Evolutionary conservation across 2,113 vertebrate genomes (phyloP).

Genomic region (Cyphomyrus discorhynchus): DNA sequence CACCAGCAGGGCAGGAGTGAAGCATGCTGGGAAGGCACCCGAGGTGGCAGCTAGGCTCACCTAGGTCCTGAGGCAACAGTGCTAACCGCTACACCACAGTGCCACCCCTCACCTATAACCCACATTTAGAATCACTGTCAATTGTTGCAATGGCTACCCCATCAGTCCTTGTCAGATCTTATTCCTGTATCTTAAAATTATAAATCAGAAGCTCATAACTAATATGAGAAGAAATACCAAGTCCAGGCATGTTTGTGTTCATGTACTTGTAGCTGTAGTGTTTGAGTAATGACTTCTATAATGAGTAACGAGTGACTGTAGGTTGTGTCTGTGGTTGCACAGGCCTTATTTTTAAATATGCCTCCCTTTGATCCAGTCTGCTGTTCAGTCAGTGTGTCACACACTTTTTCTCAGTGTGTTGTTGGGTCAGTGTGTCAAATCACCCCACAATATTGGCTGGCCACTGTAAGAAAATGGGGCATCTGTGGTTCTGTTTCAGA

Average conservation of each 20-base stretch:
- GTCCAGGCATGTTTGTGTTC: background rate
- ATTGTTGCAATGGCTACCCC: background rate
- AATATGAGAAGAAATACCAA: background rate
- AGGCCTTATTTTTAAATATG: background rate
- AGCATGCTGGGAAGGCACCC: background rate
- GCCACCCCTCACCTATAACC: background rate
- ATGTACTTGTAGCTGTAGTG: background rate
- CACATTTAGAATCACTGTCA: background rate
- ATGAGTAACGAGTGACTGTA: background rate
- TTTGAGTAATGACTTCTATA: background rate
- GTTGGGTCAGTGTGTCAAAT: background rate
- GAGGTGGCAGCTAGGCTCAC: background rate
- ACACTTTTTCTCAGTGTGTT: background rate
- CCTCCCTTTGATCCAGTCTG: background rate
- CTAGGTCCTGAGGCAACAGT: background rate
- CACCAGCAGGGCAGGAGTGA: background rate
- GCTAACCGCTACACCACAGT: background rate
- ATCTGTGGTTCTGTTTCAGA: background rate
- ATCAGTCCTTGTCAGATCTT: background rate
- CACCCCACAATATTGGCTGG: background rate
- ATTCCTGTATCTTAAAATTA: background rate
- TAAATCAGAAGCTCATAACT: background rate
- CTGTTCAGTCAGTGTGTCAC: background rate
- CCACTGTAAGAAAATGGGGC: background rate
- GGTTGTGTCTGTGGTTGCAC: background rate